These are phyloP conservation scores for Paramormyrops hopkinsi DNA, from an alignment of 2,797 vertebrate genomes.

Conservation along the genomic window DNA sequence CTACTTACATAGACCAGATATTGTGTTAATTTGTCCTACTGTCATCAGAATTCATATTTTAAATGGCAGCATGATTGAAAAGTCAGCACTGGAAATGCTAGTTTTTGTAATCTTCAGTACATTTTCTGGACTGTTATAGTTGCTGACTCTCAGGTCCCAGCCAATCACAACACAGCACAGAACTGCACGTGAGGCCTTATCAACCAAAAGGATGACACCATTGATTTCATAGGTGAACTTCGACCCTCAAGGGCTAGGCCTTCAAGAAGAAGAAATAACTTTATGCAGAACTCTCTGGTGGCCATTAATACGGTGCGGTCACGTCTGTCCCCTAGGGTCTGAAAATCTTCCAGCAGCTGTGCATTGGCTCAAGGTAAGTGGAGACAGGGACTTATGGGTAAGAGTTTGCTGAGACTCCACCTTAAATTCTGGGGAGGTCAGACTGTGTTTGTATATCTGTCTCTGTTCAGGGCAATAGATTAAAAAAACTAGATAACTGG, in stretches of 20 bases:
- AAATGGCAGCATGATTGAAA: neutral
- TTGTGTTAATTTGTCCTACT: neutral
- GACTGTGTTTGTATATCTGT: neutral
- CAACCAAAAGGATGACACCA: neutral
- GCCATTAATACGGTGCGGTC: neutral
- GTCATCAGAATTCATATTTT: neutral
- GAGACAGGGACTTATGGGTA: neutral
- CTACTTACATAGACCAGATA: neutral
- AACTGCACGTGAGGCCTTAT: neutral
- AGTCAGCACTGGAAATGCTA: neutral
- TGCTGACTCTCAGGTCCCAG: neutral
- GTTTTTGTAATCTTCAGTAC: neutral
- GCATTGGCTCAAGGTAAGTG: neutral
- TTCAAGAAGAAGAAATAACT: neutral
- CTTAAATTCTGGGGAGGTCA: neutral
- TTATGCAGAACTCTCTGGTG: neutral
- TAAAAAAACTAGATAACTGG: neutral
- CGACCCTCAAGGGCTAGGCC: neutral
- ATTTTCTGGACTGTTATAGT: neutral
- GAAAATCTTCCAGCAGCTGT: neutral
- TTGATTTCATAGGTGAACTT: conserved; percentile 13
- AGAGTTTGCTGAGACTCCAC: neutral
- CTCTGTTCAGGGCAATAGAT: neutral
- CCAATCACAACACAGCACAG: conserved; percentile 4
- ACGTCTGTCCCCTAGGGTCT: neutral